These are phyloP conservation scores for Tetropium fuscum DNA, from an alignment of 2,888 invertebrate species.

Conservation along the genomic window DNA sequence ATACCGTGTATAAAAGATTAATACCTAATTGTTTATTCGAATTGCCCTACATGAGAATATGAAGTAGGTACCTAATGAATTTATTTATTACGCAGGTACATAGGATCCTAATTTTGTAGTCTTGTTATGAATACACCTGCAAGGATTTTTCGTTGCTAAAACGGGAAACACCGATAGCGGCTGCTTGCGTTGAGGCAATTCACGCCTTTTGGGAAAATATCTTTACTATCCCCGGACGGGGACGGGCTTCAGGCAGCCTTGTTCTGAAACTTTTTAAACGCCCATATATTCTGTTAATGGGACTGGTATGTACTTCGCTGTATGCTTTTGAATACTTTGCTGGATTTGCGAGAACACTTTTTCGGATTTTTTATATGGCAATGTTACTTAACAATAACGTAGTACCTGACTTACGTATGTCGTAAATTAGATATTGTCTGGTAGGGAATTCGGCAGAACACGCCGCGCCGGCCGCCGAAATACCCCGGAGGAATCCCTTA, in stretches of 20 bases:
- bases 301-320: not conserved
- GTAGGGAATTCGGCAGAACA: no score
- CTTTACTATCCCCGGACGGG: not conserved
- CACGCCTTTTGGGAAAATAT: slow-evolving; percentile 1
- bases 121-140: not conserved
- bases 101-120: no score
- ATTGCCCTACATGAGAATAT: no score
- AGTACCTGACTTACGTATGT: no score
- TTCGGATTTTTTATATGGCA: no score
- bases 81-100: not conserved
- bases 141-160: not conserved
- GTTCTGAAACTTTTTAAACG: slow-evolving; percentile 3
- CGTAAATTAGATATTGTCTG: no score
- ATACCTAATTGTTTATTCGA: no score
- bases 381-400: no score
- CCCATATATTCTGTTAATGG: slow-evolving; percentile 3
- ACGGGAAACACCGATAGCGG: no score
- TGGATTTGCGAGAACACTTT: not conserved
- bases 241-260: not conserved
- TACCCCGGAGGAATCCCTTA: slow-evolving; percentile 1
- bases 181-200: not conserved
- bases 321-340: not conserved
- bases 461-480: not conserved
- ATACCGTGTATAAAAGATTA: no score
- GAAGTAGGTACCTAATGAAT: no score